Evolutionary conservation across 2,113 vertebrate genomes (phyloP).

Genomic region (Conger conger): DNA sequence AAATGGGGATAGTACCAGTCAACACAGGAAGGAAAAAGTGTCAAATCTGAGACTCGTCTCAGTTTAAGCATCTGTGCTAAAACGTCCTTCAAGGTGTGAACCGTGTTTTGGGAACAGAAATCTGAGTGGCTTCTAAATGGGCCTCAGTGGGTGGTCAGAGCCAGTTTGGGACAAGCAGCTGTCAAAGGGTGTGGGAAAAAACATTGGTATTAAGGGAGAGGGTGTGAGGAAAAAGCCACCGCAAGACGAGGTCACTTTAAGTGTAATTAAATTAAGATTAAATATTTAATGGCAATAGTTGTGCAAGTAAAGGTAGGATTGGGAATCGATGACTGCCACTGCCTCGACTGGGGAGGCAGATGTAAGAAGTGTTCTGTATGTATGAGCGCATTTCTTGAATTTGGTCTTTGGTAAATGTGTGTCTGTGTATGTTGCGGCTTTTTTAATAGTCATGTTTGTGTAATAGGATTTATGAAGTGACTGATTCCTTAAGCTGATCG

Average conservation of each 20-base stretch:
- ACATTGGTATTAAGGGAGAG: not conserved
- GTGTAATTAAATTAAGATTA: constrained; percentile 19
- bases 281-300: not conserved
- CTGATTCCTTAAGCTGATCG: constrained; percentile 28
- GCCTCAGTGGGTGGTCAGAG: not conserved
- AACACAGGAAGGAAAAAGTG: not conserved
- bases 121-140: not conserved
- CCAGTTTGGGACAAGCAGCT: not conserved
- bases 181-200: not conserved
- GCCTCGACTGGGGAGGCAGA: constrained; percentile 22
- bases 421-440: constrained; percentile 18
- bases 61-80: not conserved
- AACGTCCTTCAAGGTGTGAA: not conserved
- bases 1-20: not conserved
- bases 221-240: not conserved
- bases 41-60: not conserved
- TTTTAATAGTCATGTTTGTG: constrained; percentile 13
- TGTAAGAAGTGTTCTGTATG: constrained; percentile 23
- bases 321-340: not conserved
- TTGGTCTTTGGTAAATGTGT: constrained; percentile 25
- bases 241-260: constrained; percentile 7
- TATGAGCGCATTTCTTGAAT: constrained; percentile 20
- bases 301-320: not conserved
- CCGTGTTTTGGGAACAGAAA: not conserved
- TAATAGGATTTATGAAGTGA: constrained; percentile 27